Percentiles rank a stretch among this genome's conserved stretches.
phyloP scores from a whole-genome alignment of 1,140 invertebrate species.

The Drosophila saltans region DNA sequence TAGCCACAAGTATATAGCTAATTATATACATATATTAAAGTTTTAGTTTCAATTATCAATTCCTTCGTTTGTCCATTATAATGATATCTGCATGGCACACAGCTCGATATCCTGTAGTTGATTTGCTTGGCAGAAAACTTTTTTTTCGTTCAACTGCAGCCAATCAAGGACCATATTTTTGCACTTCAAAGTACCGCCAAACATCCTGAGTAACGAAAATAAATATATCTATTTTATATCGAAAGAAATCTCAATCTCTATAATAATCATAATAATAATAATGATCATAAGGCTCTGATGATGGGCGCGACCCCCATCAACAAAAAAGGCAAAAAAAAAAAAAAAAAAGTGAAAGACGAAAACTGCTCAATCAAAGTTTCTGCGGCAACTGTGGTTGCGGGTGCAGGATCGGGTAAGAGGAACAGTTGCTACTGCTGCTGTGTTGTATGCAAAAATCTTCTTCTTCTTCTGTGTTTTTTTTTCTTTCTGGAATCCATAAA shows the following conservation, averaged over 20 bases:
- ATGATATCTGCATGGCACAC: not conserved
- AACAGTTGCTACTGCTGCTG: not conserved
- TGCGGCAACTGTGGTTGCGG: not conserved
- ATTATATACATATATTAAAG: conserved; percentile 6
- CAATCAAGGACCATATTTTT: conserved; percentile 7
- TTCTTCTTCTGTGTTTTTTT: not conserved
- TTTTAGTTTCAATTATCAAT: conserved; percentile 1
- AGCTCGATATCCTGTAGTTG: not conserved
- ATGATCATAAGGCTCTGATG: conserved; percentile 31
- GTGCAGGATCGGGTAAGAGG: not conserved
- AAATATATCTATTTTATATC: conserved; percentile 11
- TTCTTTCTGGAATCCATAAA: not conserved
- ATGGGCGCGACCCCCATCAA: conserved; percentile 21
- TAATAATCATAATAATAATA: conserved; percentile 7
- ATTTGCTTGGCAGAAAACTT: not conserved
- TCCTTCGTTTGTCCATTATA: not conserved
- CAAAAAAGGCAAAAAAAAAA: not conserved
- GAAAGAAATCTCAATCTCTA: conserved; percentile 2
- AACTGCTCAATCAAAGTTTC: conserved; percentile 13
- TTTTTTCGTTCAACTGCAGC: not conserved
- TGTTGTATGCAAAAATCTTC: conserved; percentile 11
- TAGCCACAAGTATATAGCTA: not conserved
- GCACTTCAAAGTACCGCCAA: conserved; percentile 5
- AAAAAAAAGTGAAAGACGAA: not conserved
- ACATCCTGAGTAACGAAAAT: not conserved